These are phyloP conservation scores for Omphaloscelis lunosa DNA, from an alignment of 2,888 invertebrate genomes.

Conservation along the genomic window DNA sequence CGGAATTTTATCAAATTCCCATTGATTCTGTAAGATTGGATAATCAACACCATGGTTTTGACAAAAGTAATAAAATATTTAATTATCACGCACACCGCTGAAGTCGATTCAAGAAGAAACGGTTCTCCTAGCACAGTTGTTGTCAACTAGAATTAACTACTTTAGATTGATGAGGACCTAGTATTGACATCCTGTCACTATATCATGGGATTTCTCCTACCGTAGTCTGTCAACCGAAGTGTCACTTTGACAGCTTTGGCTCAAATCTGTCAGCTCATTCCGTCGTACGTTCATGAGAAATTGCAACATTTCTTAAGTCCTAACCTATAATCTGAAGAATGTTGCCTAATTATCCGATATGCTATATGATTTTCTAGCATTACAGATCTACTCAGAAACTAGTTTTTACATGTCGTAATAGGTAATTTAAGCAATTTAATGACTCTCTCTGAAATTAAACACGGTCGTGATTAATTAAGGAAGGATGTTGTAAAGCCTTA, in stretches of 20 bases:
- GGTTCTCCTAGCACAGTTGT: slow-evolving; percentile 11
- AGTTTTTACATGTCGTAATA: slow-evolving; percentile 23
- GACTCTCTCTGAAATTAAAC: slow-evolving; percentile 29
- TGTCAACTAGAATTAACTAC: slow-evolving; percentile 26
- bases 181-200: slow-evolving; percentile 41
- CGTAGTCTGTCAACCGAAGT: slow-evolving; percentile 25
- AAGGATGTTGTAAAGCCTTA: slow-evolving; percentile 54
- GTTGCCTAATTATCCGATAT: slow-evolving; percentile 26
- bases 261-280: slow-evolving; percentile 31
- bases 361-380: slow-evolving; percentile 47
- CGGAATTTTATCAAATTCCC: background rate
- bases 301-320: slow-evolving; percentile 14
- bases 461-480: slow-evolving; percentile 45
- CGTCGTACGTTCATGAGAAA: slow-evolving; percentile 19
- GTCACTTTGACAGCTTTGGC: slow-evolving; percentile 29
- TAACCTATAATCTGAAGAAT: slow-evolving; percentile 26
- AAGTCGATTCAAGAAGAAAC: slow-evolving; percentile 4
- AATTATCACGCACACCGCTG: background rate
- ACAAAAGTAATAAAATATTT: background rate
- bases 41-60: background rate
- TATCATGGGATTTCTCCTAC: slow-evolving; percentile 19
- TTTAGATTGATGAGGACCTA: slow-evolving; percentile 28
- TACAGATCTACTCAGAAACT: slow-evolving; percentile 42
- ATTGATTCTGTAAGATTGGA: background rate
- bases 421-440: slow-evolving; percentile 35